Conservation (phyloP, 2,888 invertebrate species). For the Pycnomerus fuliginosus region DNA sequence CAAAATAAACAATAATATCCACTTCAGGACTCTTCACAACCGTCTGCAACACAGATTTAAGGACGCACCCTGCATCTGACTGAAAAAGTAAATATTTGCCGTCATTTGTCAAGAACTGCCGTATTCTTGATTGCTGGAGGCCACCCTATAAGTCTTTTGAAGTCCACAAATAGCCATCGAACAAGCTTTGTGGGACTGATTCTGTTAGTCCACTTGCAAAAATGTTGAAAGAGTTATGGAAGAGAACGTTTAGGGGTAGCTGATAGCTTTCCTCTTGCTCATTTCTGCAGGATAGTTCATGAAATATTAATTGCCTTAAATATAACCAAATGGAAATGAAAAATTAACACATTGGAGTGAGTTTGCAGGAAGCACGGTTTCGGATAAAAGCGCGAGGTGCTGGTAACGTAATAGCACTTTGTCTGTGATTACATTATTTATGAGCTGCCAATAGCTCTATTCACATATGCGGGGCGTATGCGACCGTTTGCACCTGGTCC, state of each 20-base stretch:
- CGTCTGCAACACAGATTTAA: conserved; percentile 25
- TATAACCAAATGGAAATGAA: conserved; percentile 33
- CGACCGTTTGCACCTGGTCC: conserved; percentile 44
- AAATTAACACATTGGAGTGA: conserved; percentile 33
- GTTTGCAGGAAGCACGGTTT: conserved; percentile 31
- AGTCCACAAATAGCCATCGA: not conserved
- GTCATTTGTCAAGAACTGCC: conserved; percentile 21
- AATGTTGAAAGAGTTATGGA: no score
- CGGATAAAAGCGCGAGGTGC: conserved; percentile 30
- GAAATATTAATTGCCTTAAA: conserved; percentile 21
- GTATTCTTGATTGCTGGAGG: not conserved
- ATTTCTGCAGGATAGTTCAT: no score
- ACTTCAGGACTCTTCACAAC: conserved; percentile 28
- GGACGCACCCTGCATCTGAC: conserved; percentile 23
- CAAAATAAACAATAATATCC: conserved; percentile 37
- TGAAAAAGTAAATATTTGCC: conserved; percentile 27
- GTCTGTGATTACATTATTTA: conserved; percentile 48
- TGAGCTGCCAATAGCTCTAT: conserved; percentile 47
- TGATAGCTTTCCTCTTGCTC: no score
- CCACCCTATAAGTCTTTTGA: not conserved
- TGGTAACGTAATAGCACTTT: conserved; percentile 48
- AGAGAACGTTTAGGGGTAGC: no score
- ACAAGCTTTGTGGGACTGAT: no score
- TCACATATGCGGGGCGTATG: conserved; percentile 44
- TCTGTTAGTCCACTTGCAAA: no score